Conservation (phyloP, 1,140 invertebrate genomes). For the Drosophila littoralis region DNA sequence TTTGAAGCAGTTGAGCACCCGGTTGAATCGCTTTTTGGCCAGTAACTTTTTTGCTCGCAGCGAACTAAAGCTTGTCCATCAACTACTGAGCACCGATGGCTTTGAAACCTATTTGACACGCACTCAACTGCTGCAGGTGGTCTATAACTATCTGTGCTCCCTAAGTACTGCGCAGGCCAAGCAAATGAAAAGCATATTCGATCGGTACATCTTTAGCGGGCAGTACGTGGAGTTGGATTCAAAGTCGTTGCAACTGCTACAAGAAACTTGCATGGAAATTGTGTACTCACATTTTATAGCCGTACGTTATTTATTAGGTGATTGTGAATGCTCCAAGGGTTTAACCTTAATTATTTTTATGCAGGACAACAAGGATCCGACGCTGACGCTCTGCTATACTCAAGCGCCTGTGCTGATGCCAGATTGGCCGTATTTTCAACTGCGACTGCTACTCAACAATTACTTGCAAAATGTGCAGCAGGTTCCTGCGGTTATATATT, state of each 20-base stretch:
- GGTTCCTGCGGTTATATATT: constrained; percentile 53
- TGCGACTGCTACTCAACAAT: constrained; percentile 71
- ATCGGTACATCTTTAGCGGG: constrained; percentile 69
- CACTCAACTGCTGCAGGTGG: constrained; percentile 65
- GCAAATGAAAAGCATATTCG: constrained; percentile 74
- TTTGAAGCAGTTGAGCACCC: constrained; percentile 45
- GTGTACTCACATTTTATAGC: constrained; percentile 73
- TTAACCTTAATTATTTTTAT: not conserved
- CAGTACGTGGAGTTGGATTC: constrained; percentile 58
- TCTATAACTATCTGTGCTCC: constrained; percentile 73
- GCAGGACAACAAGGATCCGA: constrained; percentile 72
- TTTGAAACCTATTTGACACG: constrained; percentile 62
- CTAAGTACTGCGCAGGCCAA: constrained; percentile 62
- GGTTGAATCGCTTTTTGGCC: constrained; percentile 62
- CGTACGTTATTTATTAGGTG: constrained; percentile 47
- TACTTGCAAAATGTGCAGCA: constrained; percentile 78
- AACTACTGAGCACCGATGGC: constrained; percentile 63
- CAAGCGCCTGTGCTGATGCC: constrained; percentile 65
- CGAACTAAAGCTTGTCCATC: constrained; percentile 73
- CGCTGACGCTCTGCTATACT: constrained; percentile 62
- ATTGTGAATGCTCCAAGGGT: not conserved
- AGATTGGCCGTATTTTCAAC: constrained; percentile 80
- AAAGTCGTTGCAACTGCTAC: constrained; percentile 56
- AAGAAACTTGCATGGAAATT: constrained; percentile 66
- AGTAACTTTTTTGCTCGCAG: constrained; percentile 77